A percentile compares a stretch with the other conserved stretches of the same genome.
Evolutionary conservation across 2,888 invertebrate species (phyloP).

Genomic region (Sisyra nigra): DNA sequence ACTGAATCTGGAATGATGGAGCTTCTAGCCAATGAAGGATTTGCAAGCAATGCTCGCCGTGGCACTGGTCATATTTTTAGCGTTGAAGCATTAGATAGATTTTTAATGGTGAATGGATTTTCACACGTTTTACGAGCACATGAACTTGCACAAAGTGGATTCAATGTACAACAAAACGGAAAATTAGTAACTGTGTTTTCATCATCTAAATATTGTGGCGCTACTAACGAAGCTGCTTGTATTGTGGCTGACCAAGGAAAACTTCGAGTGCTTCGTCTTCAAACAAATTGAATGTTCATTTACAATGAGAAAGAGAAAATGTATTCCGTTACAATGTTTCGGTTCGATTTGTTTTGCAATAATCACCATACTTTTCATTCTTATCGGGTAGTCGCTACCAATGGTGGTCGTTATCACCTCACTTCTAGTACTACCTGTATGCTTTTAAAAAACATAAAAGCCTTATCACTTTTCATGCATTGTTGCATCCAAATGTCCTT

Average conservation of each 20-base stretch:
- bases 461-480: no score
- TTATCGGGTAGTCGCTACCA: no score
- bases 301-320: no score
- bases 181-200: slow-evolving; percentile 58
- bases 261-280: slow-evolving; percentile 39
- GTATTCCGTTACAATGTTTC: no score
- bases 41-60: slow-evolving; percentile 45
- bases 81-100: slow-evolving; percentile 46
- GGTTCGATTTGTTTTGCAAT: no score
- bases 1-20: slow-evolving; percentile 33
- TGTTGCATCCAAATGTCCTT: no score
- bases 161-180: slow-evolving; percentile 54
- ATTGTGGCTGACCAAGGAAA: slow-evolving; percentile 47
- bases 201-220: slow-evolving; percentile 57
- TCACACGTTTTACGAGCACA: slow-evolving; percentile 60
- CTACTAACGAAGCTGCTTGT: slow-evolving; percentile 55
- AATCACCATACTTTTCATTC: no score
- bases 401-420: no score
- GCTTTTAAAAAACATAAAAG: no score
- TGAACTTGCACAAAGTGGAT: slow-evolving; percentile 53
- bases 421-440: no score
- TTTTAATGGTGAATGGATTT: slow-evolving; percentile 45
- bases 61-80: slow-evolving; percentile 61
- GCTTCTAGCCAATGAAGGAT: slow-evolving; percentile 43
- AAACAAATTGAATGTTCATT: background rate